Evolutionary conservation across 2,888 invertebrate species (phyloP).

Genomic region (Alcis repandata): DNA sequence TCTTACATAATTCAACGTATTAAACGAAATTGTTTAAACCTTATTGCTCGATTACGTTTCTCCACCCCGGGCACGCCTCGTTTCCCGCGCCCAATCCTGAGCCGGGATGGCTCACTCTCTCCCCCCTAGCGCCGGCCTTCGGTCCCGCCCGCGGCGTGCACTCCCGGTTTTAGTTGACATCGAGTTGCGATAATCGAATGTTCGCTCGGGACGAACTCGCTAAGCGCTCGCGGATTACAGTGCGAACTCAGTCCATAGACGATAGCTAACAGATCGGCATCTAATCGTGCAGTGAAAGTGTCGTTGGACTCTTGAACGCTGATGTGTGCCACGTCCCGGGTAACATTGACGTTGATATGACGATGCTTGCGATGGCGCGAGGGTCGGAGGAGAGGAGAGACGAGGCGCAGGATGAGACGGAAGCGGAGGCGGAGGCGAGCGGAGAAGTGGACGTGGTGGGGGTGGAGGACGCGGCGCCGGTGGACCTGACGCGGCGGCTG

Average conservation of each 20-base stretch:
- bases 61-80: constrained; percentile 84
- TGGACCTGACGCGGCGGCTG: constrained; percentile 81
- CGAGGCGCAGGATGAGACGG: constrained; percentile 67
- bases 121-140: constrained; percentile 61
- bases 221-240: constrained; percentile 60
- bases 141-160: constrained; percentile 67
- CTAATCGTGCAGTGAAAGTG: constrained; percentile 60
- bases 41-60: constrained; percentile 87
- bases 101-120: constrained; percentile 54
- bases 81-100: constrained; percentile 75
- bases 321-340: constrained; percentile 37
- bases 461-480: constrained; percentile 81
- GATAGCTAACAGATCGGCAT: background rate
- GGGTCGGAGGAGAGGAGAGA: constrained; percentile 77
- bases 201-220: constrained; percentile 52
- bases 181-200: constrained; percentile 66
- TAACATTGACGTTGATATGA: constrained; percentile 79
- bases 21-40: constrained; percentile 88
- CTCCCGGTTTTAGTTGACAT: constrained; percentile 64
- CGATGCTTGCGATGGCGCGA: constrained; percentile 85
- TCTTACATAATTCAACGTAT: constrained; percentile 88
- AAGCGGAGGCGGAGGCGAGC: constrained; percentile 75
- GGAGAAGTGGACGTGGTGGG: constrained; percentile 82
- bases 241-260: constrained; percentile 48
- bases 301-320: constrained; percentile 41